Percentiles rank a stretch among this genome's conserved stretches.
These are phyloP conservation scores for Protobothrops flavoviridis DNA, from an alignment of 2,113 vertebrate species.

Conservation along the genomic window DNA sequence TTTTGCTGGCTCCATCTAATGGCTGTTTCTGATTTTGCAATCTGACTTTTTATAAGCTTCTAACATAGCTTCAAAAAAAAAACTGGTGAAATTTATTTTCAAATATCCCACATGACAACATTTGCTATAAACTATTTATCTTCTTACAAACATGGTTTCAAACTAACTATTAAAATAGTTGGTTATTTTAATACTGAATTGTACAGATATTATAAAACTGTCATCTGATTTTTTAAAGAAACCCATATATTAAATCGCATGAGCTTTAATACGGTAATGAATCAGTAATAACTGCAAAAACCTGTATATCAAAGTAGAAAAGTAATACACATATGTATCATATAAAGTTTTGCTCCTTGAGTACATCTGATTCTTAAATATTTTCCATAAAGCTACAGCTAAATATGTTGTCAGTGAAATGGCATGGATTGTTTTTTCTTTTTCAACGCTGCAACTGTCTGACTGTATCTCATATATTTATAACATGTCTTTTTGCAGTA, in stretches of 20 bases:
- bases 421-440: neutral
- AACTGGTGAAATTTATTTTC: neutral
- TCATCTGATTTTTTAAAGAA: neutral
- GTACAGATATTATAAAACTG: neutral
- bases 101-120: fast-evolving
- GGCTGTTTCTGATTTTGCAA: slow-evolving; percentile 60
- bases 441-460: neutral
- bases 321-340: neutral
- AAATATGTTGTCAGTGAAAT: neutral
- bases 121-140: neutral
- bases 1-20: slow-evolving; percentile 72
- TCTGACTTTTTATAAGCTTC: neutral
- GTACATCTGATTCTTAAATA: neutral
- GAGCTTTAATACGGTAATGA: neutral
- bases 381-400: neutral
- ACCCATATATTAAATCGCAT: neutral
- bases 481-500: neutral
- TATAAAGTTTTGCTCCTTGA: neutral
- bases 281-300: neutral
- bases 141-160: neutral
- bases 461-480: neutral
- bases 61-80: neutral
- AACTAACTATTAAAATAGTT: neutral
- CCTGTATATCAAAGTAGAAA: neutral
- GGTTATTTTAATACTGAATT: neutral